These are phyloP conservation scores for Chiloscyllium plagiosum DNA, from an alignment of 2,113 vertebrate species.

Conservation along the genomic window DNA sequence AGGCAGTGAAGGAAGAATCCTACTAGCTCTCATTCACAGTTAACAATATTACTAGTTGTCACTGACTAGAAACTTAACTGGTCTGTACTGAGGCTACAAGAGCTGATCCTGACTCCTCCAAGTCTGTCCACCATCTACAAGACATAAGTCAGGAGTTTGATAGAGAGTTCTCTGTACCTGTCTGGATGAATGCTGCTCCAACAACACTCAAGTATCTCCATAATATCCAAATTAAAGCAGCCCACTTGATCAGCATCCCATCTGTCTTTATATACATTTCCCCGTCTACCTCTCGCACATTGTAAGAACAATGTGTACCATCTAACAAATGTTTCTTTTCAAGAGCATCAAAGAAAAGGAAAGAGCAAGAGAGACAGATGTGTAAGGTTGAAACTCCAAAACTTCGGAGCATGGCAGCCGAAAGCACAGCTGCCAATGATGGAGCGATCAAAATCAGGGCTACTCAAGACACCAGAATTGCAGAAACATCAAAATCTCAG, in stretches of 20 bases:
- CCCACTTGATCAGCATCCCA: not conserved
- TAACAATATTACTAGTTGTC: not conserved
- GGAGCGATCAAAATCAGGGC: too few species aligned
- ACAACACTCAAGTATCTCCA: not conserved
- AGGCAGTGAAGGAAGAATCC: not conserved
- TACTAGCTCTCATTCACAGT: not conserved
- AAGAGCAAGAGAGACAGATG: too few species aligned
- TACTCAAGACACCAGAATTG: too few species aligned
- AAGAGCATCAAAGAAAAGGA: too few species aligned
- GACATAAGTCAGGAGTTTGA: not conserved
- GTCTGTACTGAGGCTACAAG: too few species aligned
- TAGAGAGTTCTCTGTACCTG: not conserved
- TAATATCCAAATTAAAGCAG: not conserved
- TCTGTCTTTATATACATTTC: not conserved
- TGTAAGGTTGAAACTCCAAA: too few species aligned
- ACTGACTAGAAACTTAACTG: not conserved
- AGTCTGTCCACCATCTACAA: not conserved
- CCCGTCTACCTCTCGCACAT: not conserved
- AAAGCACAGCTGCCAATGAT: too few species aligned
- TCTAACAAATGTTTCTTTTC: too few species aligned
- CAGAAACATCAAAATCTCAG: too few species aligned
- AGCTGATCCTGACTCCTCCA: not conserved
- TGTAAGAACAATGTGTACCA: too few species aligned
- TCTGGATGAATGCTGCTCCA: not conserved
- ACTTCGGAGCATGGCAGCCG: too few species aligned